Evolutionary conservation across 2,797 vertebrate species (phyloP), one percentile per base, ranked within the genome.

Genomic region (Amblyopsis hoosieri): DNA sequence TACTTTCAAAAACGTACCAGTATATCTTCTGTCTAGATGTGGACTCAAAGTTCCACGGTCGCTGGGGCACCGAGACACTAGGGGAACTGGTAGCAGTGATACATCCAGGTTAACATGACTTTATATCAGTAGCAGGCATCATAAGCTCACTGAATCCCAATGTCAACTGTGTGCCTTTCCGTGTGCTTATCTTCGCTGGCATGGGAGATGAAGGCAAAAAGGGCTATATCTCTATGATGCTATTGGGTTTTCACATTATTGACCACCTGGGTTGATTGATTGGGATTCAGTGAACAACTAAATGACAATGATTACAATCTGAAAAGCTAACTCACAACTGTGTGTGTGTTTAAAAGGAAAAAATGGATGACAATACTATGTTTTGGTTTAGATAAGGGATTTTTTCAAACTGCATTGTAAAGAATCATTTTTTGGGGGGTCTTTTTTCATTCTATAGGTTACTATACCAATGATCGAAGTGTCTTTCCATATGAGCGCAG

Each of bases 401-500:
- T 13, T 6, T 50, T 50, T 50, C 12, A 13, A n/a, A 7, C 48
- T 13, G 13, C 19, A 17, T 19, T 23, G 10, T 2, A 4, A 9
- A 23, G 19, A 17, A 5, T 12, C 8, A 17, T 29, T 10, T 53
- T 2, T 46, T 10, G 1, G 57, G 23, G 13, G 19, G 2, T 2
- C 19, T 23, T 53, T 2, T 33, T 4, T n/a, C 4, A 64, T 42
- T 33, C 3, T 60, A 5, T 64, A 87, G 82, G 85, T 31, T 94
- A 92, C 64, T 93, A 87, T 45, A 1, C 10, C 0, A 47, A 45
- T 0, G 23, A 69, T 12, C 86, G 83, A 0, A 76, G 69, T 3
- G 1, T 1, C 0, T 92, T 94, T 51, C 89, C 92, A 0, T 94
- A 93, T 0, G 93, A 95, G 78, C 90, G 90, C 6, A 85, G 90